Evolutionary conservation across 2,797 vertebrate genomes (phyloP), one percentile per base, ranked within the genome.

Genomic region (Pseudocheirus occidentalis): DNA sequence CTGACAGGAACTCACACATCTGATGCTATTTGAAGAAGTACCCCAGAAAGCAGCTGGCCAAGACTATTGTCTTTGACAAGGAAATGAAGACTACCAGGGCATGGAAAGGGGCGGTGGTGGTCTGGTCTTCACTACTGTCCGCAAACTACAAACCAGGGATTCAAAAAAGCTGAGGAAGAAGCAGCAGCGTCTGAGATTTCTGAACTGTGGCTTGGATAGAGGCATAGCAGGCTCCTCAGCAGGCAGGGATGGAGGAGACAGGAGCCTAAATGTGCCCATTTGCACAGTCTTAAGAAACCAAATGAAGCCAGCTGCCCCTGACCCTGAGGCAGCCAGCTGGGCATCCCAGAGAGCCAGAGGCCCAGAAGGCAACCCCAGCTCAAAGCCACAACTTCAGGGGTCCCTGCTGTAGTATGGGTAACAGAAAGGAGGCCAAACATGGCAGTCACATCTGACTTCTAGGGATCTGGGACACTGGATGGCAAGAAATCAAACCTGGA

Each of bases 281-380:
- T 66, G 62, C 34, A 66, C 13, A 34, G 12, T n/a, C 62, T n/a
- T 24, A 21, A 40, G 34, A 73, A 40, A 21, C 24, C 66, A 40
- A 24, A 7, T 9, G 5, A 18, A 73, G 59, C 12, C 31, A 14
- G 31, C 4, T 56, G 13, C 55, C 58, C 29, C 58, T 55, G 24
- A 87, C 66, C 59, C 90, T 40, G n/a, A 90, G 89, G 57, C 90
- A 46, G 92, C 66, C 27, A 55, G 66, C n/a, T 31, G 94, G 94
- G 95, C 66, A 94, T 62, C 52, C 24, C 91, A 66, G 91, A 94
- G 93, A 93, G 90, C n/a, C 90, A 27, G 46, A 58, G 95, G 92
- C 96, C 95, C 95, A 95, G 96, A 66, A 56, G 93, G 52, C 28
- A 90, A 58, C 91, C 90, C 62, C 0, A 28, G 66, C 31, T 28